Percentiles rank a stretch among this genome's conserved stretches.
Evolutionary conservation across 1,140 invertebrate genomes (phyloP).

Genomic region (Sinella curviseta): DNA sequence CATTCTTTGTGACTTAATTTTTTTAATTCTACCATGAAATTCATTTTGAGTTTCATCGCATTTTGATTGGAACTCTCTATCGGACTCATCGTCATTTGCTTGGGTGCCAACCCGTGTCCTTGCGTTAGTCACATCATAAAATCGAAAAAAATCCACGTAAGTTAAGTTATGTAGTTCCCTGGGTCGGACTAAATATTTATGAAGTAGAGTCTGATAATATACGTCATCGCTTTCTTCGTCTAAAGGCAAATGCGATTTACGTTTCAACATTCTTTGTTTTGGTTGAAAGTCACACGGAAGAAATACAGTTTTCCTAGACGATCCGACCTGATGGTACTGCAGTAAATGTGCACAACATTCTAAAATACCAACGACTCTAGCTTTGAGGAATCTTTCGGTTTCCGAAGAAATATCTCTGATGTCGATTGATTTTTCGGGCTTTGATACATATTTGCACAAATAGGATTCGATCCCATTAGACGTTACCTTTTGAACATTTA

Average conservation of each 20-base stretch:
- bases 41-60: no score
- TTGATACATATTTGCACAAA: conserved; percentile 21
- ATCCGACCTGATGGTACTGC: no score
- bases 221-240: no score
- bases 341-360: conserved; percentile 3
- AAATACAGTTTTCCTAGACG: not conserved
- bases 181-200: no score
- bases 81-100: not conserved
- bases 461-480: not conserved
- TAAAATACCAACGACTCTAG: no score
- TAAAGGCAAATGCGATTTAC: no score
- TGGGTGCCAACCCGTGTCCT: not conserved
- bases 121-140: not conserved
- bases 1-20: not conserved
- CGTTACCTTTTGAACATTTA: conserved; percentile 24
- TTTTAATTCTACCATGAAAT: not conserved
- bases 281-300: conserved; percentile 22
- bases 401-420: not conserved
- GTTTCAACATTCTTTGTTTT: not conserved
- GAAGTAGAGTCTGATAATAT: no score
- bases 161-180: not conserved
- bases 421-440: no score
- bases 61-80: not conserved
- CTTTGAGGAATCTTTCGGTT: not conserved
- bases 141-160: not conserved